These are phyloP conservation scores for Leuctra nigra DNA, from an alignment of 2,888 invertebrate species.

Conservation along the genomic window DNA sequence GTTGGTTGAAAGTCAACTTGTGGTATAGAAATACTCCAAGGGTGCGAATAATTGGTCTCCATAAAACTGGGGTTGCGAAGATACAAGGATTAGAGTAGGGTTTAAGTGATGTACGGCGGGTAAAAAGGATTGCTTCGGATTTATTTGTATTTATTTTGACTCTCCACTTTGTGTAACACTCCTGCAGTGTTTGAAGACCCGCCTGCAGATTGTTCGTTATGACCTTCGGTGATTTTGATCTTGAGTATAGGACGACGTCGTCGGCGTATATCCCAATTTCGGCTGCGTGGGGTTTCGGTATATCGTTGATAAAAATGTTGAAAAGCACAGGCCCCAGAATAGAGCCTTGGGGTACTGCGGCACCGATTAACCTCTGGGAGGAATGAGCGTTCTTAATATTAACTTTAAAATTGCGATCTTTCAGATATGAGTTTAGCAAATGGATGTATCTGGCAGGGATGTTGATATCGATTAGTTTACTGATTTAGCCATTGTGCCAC, in stretches of 20 bases:
- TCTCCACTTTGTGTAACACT: slow-evolving; percentile 24
- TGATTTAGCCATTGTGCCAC: slow-evolving; percentile 34
- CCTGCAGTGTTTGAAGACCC: slow-evolving; percentile 1
- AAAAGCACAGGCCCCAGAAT: slow-evolving; percentile 31
- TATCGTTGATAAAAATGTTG: slow-evolving; percentile 30
- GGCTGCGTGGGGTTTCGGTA: slow-evolving; percentile 26
- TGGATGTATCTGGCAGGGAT: slow-evolving; percentile 29
- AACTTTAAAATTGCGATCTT: slow-evolving; percentile 31
- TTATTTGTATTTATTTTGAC: slow-evolving; percentile 24
- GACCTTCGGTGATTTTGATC: neutral
- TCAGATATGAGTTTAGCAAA: slow-evolving; percentile 31
- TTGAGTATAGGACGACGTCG: slow-evolving; percentile 24
- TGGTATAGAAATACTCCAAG: neutral
- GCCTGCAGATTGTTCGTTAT: slow-evolving; percentile 12
- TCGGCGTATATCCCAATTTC: slow-evolving; percentile 26
- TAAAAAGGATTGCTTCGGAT: slow-evolving; percentile 24
- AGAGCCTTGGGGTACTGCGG: slow-evolving; percentile 34
- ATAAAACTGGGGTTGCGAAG: neutral
- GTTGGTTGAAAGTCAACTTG: neutral
- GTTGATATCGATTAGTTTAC: slow-evolving; percentile 31
- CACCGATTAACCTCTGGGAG: slow-evolving; percentile 21
- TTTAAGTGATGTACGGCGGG: neutral
- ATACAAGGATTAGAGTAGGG: neutral
- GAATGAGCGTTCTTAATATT: slow-evolving; percentile 27
- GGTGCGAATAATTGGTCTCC: neutral